These are phyloP conservation scores for Brachionus paranguensis DNA, from an alignment of 1,140 invertebrate species.

Conservation along the genomic window DNA sequence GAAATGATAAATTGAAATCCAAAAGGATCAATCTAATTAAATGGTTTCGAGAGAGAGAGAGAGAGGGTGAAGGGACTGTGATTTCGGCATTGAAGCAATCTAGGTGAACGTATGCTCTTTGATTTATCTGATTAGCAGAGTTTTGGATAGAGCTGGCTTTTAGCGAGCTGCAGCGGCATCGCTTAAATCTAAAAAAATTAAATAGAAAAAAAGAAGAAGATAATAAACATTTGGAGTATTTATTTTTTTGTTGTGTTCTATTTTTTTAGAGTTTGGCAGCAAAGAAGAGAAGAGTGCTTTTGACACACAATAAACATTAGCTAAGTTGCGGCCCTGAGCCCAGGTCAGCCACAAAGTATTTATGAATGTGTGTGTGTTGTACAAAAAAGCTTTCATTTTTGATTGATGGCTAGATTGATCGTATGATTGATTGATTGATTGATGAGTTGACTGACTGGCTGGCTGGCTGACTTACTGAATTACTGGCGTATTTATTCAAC, in stretches of 20 bases:
- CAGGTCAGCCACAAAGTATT: neutral
- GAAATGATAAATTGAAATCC: constrained; percentile 10
- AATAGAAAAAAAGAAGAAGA: neutral
- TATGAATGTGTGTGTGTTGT: neutral
- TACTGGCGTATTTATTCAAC: constrained; percentile 3
- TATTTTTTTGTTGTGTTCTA: neutral
- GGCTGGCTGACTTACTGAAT: constrained; percentile 1
- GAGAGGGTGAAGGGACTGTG: too few species aligned
- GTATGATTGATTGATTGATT: constrained; percentile 32
- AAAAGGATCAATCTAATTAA: constrained; percentile 13
- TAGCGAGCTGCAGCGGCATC: neutral
- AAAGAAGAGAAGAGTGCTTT: neutral
- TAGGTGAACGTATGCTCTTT: neutral
- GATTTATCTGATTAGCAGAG: neutral
- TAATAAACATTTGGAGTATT: constrained; percentile 1
- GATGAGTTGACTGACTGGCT: constrained; percentile 26
- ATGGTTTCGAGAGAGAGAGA: neutral
- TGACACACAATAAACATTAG: neutral
- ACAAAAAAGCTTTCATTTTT: constrained; percentile 11
- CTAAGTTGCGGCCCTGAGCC: neutral
- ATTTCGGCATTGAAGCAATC: too few species aligned
- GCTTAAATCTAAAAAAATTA: neutral
- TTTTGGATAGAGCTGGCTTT: neutral
- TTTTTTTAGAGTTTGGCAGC: neutral
- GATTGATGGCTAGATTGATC: constrained; percentile 34